phyloP scores from a whole-genome alignment of 2,888 invertebrate genomes.

The Machimus rusticus region DNA sequence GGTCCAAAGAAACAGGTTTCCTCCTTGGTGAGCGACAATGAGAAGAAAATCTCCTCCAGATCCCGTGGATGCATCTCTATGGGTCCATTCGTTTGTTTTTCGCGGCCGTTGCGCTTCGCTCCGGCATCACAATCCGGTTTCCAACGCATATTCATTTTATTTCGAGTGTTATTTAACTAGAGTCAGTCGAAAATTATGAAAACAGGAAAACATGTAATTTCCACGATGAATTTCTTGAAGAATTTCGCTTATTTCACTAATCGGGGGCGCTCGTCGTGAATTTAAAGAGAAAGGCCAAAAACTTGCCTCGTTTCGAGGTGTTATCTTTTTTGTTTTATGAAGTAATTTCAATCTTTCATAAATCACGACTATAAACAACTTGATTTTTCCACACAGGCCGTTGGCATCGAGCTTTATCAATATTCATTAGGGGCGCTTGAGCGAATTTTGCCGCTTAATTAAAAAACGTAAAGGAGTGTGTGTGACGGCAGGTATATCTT shows the following conservation, averaged over 20 bases:
- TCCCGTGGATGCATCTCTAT: background rate
- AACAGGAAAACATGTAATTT: background rate
- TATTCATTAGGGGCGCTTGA: slow-evolving; percentile 14
- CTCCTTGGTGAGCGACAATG: background rate
- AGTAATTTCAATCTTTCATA: slow-evolving; percentile 9
- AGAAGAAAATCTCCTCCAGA: background rate
- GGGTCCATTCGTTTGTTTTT: background rate
- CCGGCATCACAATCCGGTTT: background rate
- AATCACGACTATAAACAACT: slow-evolving; percentile 17
- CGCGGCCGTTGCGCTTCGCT: background rate
- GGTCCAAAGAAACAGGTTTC: slow-evolving; percentile 18
- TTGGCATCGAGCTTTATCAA: background rate
- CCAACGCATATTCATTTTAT: background rate
- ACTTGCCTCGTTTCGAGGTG: background rate
- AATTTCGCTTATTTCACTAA: background rate
- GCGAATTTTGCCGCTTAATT: slow-evolving; percentile 9
- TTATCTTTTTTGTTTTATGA: background rate
- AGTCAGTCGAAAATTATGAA: background rate
- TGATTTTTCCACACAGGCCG: background rate
- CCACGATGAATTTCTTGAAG: background rate
- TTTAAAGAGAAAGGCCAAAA: slow-evolving; percentile 1
- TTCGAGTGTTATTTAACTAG: slow-evolving; percentile 14
- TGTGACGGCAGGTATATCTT: background rate
- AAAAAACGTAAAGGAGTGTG: slow-evolving; percentile 10
- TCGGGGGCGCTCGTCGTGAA: background rate